A percentile compares a stretch with the other conserved stretches of the same genome.
Evolutionary conservation across 2,888 invertebrate species (phyloP).

Genomic region (Subacronicta megacephala): DNA sequence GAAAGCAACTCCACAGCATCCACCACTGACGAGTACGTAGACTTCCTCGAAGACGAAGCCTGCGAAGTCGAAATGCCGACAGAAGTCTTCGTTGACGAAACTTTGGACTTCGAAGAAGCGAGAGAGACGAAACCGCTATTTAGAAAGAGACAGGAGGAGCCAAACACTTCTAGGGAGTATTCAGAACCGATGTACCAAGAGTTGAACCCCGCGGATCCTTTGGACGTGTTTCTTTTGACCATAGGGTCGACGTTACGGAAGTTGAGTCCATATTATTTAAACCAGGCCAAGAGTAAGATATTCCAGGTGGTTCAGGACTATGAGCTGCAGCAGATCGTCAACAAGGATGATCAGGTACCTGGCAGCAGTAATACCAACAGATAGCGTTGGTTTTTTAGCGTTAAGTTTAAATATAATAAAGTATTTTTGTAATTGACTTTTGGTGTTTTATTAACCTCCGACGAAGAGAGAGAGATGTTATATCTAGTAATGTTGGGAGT

Average conservation of each 20-base stretch:
- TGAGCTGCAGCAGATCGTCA: constrained; percentile 79
- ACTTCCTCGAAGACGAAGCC: constrained; percentile 65
- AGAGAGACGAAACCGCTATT: constrained; percentile 68
- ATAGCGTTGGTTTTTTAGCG: constrained; percentile 31
- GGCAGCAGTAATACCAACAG: constrained; percentile 59
- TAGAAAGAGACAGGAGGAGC: constrained; percentile 58
- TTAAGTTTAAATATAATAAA: constrained; percentile 37
- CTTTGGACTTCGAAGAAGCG: constrained; percentile 63
- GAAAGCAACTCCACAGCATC: constrained; percentile 50
- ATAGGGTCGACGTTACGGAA: constrained; percentile 79
- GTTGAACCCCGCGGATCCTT: constrained; percentile 71
- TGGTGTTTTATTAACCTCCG: constrained; percentile 30
- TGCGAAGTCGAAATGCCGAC: constrained; percentile 67
- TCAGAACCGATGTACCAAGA: constrained; percentile 63
- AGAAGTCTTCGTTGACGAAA: constrained; percentile 65
- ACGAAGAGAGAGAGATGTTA: too few species aligned
- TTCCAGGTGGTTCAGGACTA: constrained; percentile 85
- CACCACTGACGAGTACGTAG: constrained; percentile 66
- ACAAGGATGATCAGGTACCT: constrained; percentile 63
- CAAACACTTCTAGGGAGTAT: constrained; percentile 37
- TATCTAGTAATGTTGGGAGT: too few species aligned
- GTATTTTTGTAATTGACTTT: constrained; percentile 30
- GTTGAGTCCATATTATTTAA: constrained; percentile 79
- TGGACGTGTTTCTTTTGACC: constrained; percentile 79
- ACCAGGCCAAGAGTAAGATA: constrained; percentile 84